These are phyloP conservation scores for Suncus etruscus DNA, from an alignment of 2,113 vertebrate genomes.

Conservation along the genomic window DNA sequence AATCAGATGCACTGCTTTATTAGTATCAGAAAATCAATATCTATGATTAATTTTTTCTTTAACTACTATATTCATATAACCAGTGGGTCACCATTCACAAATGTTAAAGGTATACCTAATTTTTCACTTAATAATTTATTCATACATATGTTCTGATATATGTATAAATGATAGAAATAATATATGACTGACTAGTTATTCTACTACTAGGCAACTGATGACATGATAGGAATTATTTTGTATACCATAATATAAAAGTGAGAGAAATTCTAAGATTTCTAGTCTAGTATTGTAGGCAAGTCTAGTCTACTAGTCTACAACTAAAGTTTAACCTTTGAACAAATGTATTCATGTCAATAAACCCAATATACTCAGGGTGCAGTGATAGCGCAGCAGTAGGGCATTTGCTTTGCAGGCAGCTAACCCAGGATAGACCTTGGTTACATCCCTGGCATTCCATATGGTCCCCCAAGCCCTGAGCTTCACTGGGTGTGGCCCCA, in stretches of 20 bases:
- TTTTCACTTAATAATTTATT: not conserved
- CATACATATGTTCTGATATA: not conserved
- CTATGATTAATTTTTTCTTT: not conserved
- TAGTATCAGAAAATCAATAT: constrained; percentile 24
- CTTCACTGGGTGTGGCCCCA: no score
- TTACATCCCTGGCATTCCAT: no score
- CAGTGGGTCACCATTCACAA: not conserved
- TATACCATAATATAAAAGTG: not conserved
- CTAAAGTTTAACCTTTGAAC: not conserved
- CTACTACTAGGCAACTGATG: not conserved
- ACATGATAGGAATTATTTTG: not conserved
- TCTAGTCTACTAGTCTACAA: not conserved
- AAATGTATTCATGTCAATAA: not conserved
- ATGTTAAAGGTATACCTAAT: not conserved
- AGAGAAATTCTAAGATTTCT: not conserved
- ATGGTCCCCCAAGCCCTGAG: no score
- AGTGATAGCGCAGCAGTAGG: no score
- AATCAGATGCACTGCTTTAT: not conserved
- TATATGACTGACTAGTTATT: not conserved
- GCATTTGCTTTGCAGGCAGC: no score
- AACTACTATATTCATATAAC: not conserved
- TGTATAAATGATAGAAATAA: no score
- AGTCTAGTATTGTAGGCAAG: not conserved
- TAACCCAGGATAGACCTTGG: no score
- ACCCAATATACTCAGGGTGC: not conserved